Percentiles rank a stretch among this genome's conserved stretches.
These are phyloP conservation scores for Raphicerus campestris DNA, from an alignment of 2,113 vertebrate species.

Conservation along the genomic window DNA sequence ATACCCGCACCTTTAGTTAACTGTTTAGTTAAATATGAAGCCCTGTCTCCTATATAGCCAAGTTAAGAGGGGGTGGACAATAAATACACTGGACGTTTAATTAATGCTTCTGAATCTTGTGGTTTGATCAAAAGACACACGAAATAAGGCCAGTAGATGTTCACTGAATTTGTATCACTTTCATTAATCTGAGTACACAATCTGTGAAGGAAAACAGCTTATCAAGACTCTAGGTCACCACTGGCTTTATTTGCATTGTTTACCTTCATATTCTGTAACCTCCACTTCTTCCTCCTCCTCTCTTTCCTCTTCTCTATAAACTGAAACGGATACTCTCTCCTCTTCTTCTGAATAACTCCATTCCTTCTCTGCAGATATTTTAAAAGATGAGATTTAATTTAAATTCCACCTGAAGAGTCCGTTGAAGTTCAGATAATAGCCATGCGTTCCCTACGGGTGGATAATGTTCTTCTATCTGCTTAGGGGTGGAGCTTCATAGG, in stretches of 20 bases:
- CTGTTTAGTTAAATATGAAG: not conserved
- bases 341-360: constrained; percentile 80
- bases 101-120: not conserved
- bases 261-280: constrained; percentile 84
- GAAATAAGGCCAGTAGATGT: not conserved
- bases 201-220: not conserved
- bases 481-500: not conserved
- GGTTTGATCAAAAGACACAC: not conserved
- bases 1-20: not conserved
- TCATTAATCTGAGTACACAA: not conserved
- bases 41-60: not conserved
- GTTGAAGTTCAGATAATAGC: not conserved
- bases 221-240: not conserved
- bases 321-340: constrained; percentile 74
- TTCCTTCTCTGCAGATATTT: constrained; percentile 76
- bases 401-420: not conserved
- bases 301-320: constrained; percentile 79
- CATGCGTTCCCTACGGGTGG: not conserved
- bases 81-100: not conserved
- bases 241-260: not conserved
- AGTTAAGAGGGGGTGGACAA: not conserved
- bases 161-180: not conserved
- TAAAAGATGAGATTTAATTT: constrained; percentile 70
- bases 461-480: not conserved
- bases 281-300: constrained; percentile 75